These are phyloP conservation scores for Glaucopsyche alexis DNA, from an alignment of 2,888 invertebrate genomes.

Conservation along the genomic window DNA sequence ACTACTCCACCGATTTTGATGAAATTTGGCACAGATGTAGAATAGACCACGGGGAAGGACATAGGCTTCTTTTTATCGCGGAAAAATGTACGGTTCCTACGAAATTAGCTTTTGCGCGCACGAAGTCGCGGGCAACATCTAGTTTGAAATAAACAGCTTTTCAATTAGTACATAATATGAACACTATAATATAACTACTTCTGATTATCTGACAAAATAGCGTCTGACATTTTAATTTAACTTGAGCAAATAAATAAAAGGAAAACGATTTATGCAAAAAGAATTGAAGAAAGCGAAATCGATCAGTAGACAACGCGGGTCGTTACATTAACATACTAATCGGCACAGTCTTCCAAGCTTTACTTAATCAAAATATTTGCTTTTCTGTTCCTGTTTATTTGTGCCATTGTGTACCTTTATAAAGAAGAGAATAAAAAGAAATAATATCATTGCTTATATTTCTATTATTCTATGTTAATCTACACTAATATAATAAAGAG, in stretches of 20 bases:
- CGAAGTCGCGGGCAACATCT: no score
- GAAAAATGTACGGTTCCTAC: no score
- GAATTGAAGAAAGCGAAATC: background rate
- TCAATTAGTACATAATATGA: no score
- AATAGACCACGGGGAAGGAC: no score
- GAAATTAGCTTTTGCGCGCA: no score
- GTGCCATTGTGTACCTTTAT: background rate
- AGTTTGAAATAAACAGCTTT: no score
- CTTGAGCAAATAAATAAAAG: background rate
- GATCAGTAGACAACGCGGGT: background rate
- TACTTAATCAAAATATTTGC: background rate
- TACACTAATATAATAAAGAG: no score
- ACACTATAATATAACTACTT: no score
- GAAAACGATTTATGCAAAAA: background rate
- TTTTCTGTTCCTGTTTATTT: background rate
- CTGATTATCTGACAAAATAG: background rate
- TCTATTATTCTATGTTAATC: no score
- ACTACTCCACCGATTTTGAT: no score
- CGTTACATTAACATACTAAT: slow-evolving; percentile 7
- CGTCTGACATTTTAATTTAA: background rate
- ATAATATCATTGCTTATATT: background rate
- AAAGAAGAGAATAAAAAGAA: background rate
- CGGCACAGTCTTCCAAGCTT: background rate
- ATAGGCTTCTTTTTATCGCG: no score
- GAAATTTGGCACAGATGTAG: no score